Evolutionary conservation across 2,113 vertebrate species (phyloP), one percentile per base, ranked within the genome.

Genomic region (Mirza zaza): DNA sequence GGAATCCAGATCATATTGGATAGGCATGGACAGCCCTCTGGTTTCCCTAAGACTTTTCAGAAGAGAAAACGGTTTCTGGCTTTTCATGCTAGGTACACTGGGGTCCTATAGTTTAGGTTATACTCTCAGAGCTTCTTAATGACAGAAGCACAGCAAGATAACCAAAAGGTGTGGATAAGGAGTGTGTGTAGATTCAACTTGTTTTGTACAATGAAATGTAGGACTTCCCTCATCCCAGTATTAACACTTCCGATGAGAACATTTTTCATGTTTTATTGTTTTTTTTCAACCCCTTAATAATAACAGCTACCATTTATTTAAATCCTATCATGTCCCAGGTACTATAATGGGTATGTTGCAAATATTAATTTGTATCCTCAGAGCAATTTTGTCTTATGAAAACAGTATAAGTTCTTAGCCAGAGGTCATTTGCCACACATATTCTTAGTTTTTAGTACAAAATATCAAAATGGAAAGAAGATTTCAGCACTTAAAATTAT

Each of bases 221-320:
- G 6, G 10, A 2, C 36, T 55, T 83, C 57, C 13, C 5, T 68
- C 15, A 34, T 29, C 12, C 57, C 0, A 59, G 23, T 42, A 57
- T 57, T 20, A 57, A 57, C 7, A 45, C 32, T 70, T 70, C 52
- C 32, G 29, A 21, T 36, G 34, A 48, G 39, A 61, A 85, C 32
- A n/a, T 55, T 79, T 32, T 90, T n/a, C 42, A 29, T 59, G 15
- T 67, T 80, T 70, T 68, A 52, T 18, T 94, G 21, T 4, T 59
- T 55, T 89, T 89, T 71, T 88, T n/a, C 2, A 86, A 70, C 17
- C 13, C 83, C 18, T 95, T 87, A 79, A 65, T 77, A 86, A 71
- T 50, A 76, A 55, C 25, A 75, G 12, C 25, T 83, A 63, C 9
- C 76, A 61, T 87, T 79, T 83, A 82, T 93, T 97, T 87, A 92